Conservation (phyloP, 1,140 invertebrate species). For the Eurosta solidaginis region DNA sequence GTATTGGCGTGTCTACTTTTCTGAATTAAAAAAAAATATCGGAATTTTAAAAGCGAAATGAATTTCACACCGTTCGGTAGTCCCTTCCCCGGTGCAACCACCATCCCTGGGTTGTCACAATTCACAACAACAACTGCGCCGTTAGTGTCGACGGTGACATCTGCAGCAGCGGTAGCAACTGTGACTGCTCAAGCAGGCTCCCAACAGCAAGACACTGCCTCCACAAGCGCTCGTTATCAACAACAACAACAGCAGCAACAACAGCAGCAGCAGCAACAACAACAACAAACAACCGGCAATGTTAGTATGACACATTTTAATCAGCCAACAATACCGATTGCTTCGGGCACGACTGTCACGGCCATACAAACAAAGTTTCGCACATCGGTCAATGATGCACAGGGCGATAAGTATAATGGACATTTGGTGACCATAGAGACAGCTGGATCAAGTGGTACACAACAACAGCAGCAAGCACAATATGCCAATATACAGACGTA, state of each 20-base stretch:
- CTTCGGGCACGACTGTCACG: slow-evolving; percentile 36
- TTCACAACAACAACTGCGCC: slow-evolving; percentile 64
- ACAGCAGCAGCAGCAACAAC: slow-evolving; percentile 40
- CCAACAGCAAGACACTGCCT: slow-evolving; percentile 38
- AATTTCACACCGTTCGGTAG: slow-evolving; percentile 74
- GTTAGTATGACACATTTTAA: slow-evolving; percentile 52
- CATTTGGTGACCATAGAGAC: slow-evolving; percentile 45
- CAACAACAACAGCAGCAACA: slow-evolving; percentile 46
- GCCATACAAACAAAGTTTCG: slow-evolving; percentile 39
- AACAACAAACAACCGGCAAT: slow-evolving; percentile 30
- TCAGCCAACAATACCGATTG: slow-evolving; percentile 40
- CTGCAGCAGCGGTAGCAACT: slow-evolving; percentile 42
- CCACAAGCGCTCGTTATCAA: slow-evolving; percentile 46
- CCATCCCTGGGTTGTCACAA: slow-evolving; percentile 67
- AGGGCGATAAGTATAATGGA: slow-evolving; percentile 54
- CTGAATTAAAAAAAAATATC: neutral
- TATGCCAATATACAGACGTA: slow-evolving; percentile 47
- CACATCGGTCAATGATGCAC: slow-evolving; percentile 28
- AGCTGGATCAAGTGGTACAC: slow-evolving; percentile 5
- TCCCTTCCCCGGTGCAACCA: slow-evolving; percentile 63
- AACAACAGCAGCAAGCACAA: slow-evolving; percentile 46
- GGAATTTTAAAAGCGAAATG: slow-evolving; percentile 60
- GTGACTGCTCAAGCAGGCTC: slow-evolving; percentile 28
- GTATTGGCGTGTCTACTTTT: neutral
- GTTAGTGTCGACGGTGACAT: slow-evolving; percentile 52